Evolutionary conservation across 1,140 invertebrate genomes (phyloP), one percentile per base, ranked within the genome.

Genomic region (Wasmannia auropunctata): DNA sequence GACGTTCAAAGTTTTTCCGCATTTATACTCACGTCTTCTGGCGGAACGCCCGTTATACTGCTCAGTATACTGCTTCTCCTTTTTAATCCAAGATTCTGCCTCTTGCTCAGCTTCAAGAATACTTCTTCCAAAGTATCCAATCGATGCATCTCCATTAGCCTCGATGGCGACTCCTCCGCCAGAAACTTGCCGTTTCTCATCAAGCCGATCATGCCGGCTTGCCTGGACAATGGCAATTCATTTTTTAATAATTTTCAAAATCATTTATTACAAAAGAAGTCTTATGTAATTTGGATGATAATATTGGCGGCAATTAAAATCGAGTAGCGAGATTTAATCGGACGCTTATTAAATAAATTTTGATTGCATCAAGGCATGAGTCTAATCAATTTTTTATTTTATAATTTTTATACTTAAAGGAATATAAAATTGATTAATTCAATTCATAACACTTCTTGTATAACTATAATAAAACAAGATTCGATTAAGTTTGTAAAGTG

Each of bases 141-240:
- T 34, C 96, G 96, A 91, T 98, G 98, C 88, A 97, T 96, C 19
- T 96, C 95, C 84, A 99, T 96, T 1, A 99, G 94, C 77, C 96
- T 96, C 7, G 96, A 96, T 0, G 99, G 98, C 2, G 98, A 97
- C 92, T 98, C 97, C 94, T 99, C 98, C 0, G 98, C 98, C 16
- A 99, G 94, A 91, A 99, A 97, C 87, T 97, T 96, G 1, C 99
- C 99, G 81, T 97, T 97, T 88, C 99, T 96, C 98, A 99, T 98
- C 4, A 99, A 95, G 2, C 98, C 98, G 92, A 99, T 99, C 90
- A 97, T 96, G 92, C 97, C 96, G 14, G 98, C 98, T 95, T 99
- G 98, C 86, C 98, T 96, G 3, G 98, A 70, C 4, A 37, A 65
- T 7, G 1, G 28, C 31, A 58, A 77, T 43, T 25, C 0, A n/a